Evolutionary conservation across 2,888 invertebrate genomes (phyloP).

Genomic region (Diadegma fenestrale): DNA sequence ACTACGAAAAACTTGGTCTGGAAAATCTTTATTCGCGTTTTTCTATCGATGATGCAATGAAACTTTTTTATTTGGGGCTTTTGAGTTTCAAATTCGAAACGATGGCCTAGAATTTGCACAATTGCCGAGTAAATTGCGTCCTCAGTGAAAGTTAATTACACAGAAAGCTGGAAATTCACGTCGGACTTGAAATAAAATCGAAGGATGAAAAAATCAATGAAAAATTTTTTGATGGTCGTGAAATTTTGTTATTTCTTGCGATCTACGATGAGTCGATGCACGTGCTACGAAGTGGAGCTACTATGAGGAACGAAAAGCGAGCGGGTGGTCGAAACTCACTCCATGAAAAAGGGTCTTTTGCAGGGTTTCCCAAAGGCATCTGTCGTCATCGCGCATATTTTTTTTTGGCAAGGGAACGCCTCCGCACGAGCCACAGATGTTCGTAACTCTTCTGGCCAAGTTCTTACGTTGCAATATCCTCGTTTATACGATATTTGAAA

Average conservation of each 20-base stretch:
- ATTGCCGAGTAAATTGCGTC: not conserved
- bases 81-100: not conserved
- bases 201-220: too few species aligned
- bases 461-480: conserved; percentile 20
- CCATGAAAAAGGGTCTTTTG: conserved; percentile 67
- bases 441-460: conserved; percentile 28
- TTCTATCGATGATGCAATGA: not conserved
- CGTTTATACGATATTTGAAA: not conserved
- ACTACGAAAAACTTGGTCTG: too few species aligned
- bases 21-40: not conserved
- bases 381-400: conserved; percentile 67
- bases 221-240: too few species aligned
- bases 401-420: conserved; percentile 54
- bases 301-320: conserved; percentile 32
- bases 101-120: not conserved
- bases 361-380: conserved; percentile 78
- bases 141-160: not conserved
- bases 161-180: too few species aligned
- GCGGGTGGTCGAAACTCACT: conserved; percentile 59
- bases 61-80: not conserved
- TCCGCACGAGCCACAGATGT: conserved; percentile 68
- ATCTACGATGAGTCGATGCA: conserved; percentile 5
- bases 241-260: too few species aligned
- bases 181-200: too few species aligned
- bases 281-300: conserved; percentile 44